Evolutionary conservation across 2,888 invertebrate genomes (phyloP).

Genomic region (Drosophila putrida): DNA sequence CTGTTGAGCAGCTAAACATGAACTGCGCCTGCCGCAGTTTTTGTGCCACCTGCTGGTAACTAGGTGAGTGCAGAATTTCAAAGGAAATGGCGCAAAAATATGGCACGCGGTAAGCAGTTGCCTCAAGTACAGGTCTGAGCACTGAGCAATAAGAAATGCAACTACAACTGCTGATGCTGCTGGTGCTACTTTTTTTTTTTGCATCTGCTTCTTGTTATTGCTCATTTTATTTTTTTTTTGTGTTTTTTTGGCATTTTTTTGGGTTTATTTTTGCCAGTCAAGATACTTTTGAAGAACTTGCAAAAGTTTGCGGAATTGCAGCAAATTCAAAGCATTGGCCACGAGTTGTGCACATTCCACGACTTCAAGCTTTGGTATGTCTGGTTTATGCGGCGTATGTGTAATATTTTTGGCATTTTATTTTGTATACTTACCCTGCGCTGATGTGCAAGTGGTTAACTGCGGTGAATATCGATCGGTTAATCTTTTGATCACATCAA

Average conservation of each 20-base stretch:
- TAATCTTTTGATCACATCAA: conserved; percentile 90
- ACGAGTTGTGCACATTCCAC: conserved; percentile 29
- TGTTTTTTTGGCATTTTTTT: background rate
- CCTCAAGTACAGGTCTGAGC: conserved; percentile 44
- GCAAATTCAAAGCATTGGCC: conserved; percentile 53
- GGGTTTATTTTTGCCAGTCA: conserved; percentile 21
- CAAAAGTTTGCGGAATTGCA: conserved; percentile 45
- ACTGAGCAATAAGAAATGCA: conserved; percentile 8
- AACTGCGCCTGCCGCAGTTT: conserved; percentile 18
- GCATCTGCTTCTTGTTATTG: conserved; percentile 4
- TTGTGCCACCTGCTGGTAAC: conserved; percentile 44
- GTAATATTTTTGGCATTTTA: conserved; percentile 36
- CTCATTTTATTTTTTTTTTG: background rate
- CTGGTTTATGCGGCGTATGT: conserved; percentile 44
- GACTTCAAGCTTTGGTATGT: conserved; percentile 12
- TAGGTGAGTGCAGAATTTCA: conserved; percentile 77
- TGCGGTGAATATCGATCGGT: conserved; percentile 89
- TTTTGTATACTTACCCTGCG: conserved; percentile 87
- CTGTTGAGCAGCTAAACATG: conserved; percentile 13
- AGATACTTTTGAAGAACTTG: conserved; percentile 60
- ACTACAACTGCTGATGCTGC: conserved; percentile 4
- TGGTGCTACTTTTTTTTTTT: conserved; percentile 15
- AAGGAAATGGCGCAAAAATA: conserved; percentile 79
- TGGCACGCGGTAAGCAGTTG: conserved; percentile 79
- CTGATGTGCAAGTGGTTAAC: conserved; percentile 88